Conservation (phyloP, 2,797 vertebrate species). For the Pseudotriccus pelzelni region DNA sequence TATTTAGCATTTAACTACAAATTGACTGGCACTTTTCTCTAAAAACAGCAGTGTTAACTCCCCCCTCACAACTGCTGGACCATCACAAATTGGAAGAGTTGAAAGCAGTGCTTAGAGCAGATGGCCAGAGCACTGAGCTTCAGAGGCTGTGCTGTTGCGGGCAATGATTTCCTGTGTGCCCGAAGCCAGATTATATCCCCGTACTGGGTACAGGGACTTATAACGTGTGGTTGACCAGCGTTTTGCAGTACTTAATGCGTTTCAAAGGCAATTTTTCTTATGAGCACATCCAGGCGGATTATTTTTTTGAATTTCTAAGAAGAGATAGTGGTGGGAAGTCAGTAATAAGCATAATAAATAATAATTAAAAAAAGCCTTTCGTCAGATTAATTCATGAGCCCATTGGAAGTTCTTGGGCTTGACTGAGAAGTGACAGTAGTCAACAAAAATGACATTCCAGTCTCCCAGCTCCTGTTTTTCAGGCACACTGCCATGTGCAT, state of each 20-base stretch:
- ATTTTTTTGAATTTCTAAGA: neutral
- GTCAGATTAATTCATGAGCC: neutral
- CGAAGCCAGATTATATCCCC: neutral
- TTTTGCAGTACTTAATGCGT: neutral
- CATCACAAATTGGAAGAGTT: neutral
- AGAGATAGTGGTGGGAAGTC: neutral
- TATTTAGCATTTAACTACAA: neutral
- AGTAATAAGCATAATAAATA: neutral
- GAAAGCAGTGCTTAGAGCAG: neutral
- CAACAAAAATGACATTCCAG: neutral
- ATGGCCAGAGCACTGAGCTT: neutral
- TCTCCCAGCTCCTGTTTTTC: neutral
- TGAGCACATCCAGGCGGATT: neutral
- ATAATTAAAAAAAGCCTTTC: neutral
- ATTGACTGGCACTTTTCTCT: neutral
- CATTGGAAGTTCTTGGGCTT: neutral
- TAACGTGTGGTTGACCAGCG: neutral
- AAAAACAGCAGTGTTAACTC: neutral
- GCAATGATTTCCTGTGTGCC: neutral
- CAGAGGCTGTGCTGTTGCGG: neutral
- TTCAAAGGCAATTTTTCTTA: neutral
- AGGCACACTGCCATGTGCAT: neutral
- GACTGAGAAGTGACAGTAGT: neutral
- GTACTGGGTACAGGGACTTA: neutral
- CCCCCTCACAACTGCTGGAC: neutral